Conservation (phyloP, 2,113 vertebrate species). For the Sylvilagus bachmani region DNA sequence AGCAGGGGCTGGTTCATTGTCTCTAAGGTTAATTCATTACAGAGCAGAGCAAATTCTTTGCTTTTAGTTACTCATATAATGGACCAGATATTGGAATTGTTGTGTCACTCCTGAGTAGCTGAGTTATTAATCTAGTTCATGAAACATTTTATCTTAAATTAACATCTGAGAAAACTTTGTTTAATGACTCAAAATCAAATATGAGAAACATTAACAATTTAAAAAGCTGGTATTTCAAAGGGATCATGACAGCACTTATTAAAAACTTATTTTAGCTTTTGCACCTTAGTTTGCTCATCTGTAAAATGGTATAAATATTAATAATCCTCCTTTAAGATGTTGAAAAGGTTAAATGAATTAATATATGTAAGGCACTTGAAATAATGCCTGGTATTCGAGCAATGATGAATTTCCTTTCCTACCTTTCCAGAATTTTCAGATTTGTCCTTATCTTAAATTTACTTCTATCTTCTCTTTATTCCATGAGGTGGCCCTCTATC, state of each 20-base stretch:
- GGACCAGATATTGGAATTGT: neutral
- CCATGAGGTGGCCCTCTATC: neutral
- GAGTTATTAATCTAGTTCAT: neutral
- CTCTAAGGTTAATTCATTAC: neutral
- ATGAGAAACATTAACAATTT: neutral
- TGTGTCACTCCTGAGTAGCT: neutral
- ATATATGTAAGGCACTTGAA: neutral
- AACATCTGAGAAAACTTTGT: neutral
- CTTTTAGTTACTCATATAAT: neutral
- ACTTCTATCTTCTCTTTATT: neutral
- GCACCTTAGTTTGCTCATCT: neutral
- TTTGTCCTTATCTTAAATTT: neutral
- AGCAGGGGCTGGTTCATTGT: neutral
- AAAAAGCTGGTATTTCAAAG: neutral
- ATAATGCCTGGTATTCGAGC: neutral
- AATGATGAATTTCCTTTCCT: neutral
- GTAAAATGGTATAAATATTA: neutral
- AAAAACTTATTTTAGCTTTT: neutral
- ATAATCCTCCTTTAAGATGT: neutral
- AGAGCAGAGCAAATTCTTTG: neutral
- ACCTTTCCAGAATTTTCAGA: neutral
- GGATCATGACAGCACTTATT: neutral
- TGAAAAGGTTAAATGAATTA: neutral
- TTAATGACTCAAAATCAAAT: neutral
- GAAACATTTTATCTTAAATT: slow-evolving; percentile 30